phyloP scores from a whole-genome alignment of 2,113 vertebrate species.

The Zootoca vivipara region DNA sequence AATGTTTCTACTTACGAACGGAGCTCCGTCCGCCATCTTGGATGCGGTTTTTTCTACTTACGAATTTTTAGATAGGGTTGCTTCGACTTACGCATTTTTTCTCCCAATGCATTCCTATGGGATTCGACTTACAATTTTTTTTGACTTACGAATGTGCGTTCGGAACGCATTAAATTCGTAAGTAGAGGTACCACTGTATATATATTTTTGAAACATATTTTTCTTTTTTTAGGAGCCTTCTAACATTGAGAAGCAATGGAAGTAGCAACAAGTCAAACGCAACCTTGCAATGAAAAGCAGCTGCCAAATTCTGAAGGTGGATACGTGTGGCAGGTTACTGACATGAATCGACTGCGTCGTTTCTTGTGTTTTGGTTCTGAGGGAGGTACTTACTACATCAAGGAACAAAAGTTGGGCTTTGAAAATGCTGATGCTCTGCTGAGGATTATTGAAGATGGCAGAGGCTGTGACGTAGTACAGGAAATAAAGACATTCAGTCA shows the following conservation, averaged over 20 bases:
- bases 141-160: too few species aligned
- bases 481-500: constrained; percentile 84
- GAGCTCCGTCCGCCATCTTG: too few species aligned
- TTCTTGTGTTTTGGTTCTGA: constrained; percentile 93
- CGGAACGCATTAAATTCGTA: too few species aligned
- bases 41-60: too few species aligned
- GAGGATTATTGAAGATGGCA: constrained; percentile 86
- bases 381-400: constrained; percentile 78
- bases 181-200: too few species aligned
- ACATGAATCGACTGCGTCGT: constrained; percentile 80
- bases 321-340: constrained; percentile 75
- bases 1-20: too few species aligned
- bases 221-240: constrained; percentile 20
- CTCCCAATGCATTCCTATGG: too few species aligned
- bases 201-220: fast-evolving
- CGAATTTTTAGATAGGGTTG: too few species aligned
- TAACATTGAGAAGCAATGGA: constrained; percentile 54
- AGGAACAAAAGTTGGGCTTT: constrained; percentile 78
- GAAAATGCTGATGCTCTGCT: constrained; percentile 79
- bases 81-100: too few species aligned
- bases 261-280: constrained; percentile 44
- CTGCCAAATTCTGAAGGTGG: constrained; percentile 63
- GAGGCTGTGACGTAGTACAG: constrained; percentile 86
- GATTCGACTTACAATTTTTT: too few species aligned
- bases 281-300: constrained; percentile 63